Base-by-base conservation (phyloP, 2,888 invertebrate species). In the Strigamia transsilvanica region DNA sequence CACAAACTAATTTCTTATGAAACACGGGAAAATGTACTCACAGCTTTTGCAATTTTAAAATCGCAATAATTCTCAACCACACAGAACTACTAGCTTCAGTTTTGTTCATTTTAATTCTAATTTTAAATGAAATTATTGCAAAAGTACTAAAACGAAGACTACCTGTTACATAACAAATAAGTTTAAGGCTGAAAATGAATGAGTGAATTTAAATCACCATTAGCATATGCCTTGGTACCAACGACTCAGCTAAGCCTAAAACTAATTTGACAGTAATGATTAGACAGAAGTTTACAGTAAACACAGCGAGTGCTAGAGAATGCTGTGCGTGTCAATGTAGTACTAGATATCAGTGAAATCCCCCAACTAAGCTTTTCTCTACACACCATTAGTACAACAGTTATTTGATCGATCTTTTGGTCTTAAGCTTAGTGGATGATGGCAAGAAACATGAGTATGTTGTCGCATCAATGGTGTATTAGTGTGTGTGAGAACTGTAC, bases 301-400 rank as follows among this genome's bases (percentile, higher is more conserved):
- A 56, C 56, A 56, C 21, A 56, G 15, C 4, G 18, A 56, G n/a
- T 56, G 56, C 4, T 18, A 18, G 18, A 56, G 56, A 56, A 56
- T 56, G 21, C 56, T 56, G 56, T 21, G 56, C 56, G 21, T 56
- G 56, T 4, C 56, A 56, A 56, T 56, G 56, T 56, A 56, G n/a
- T 56, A 21, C n/a, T 9, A 56, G 56, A 18, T 56, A 56, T n/a
- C 56, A 46, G 46, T 56, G 56, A 56, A 56, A 56, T 56, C 56
- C 56, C 18, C 21, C 56, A 15, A 56, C 56, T 56, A 56, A 56
- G 56, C 56, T 56, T 56, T 56, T 56, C 56, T 56, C 56, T 21
- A 56, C 56, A 56, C 56, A 21, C n/a, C 56, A 56, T 56, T 56
- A 56, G 56, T 56, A 56, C 56, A 56, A 56, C 56, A 56, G 56